These are phyloP conservation scores for Heliconius sara DNA, from an alignment of 2,888 invertebrate genomes.

Conservation along the genomic window DNA sequence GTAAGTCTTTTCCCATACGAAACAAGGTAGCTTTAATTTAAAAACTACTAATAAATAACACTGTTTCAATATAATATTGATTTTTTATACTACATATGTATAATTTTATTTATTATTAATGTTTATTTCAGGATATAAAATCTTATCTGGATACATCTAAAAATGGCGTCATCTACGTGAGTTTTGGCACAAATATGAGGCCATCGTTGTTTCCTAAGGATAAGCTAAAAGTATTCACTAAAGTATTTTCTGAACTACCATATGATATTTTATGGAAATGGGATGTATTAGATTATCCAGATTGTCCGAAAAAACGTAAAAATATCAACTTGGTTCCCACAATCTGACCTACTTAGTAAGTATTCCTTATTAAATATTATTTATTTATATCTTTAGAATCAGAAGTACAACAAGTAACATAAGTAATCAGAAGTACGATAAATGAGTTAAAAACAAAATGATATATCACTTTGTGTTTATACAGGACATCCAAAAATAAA, in stretches of 20 bases:
- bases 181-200: slow-evolving; percentile 18
- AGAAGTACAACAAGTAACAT: not conserved
- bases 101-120: not conserved
- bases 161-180: slow-evolving; percentile 9
- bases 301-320: slow-evolving; percentile 12
- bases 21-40: not conserved
- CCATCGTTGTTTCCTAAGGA: slow-evolving; percentile 12
- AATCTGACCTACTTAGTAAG: slow-evolving; percentile 14
- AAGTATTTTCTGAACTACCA: slow-evolving; percentile 16
- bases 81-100: too few relatives aligned
- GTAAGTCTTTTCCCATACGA: not conserved
- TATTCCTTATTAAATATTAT: not conserved
- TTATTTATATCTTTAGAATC: not conserved
- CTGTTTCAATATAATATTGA: not conserved
- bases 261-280: slow-evolving; percentile 10
- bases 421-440: not conserved
- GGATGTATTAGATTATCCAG: not conserved
- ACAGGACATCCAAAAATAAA: slow-evolving; percentile 27
- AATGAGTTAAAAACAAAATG: not conserved
- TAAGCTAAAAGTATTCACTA: slow-evolving; percentile 10
- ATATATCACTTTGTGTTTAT: not conserved
- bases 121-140: slow-evolving; percentile 14
- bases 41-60: too few relatives aligned
- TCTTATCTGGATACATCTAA: slow-evolving; percentile 6
- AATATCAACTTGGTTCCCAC: slow-evolving; percentile 16